Evolutionary conservation across 1,140 invertebrate species (phyloP), one percentile per base, ranked within the genome.

Genomic region (Helicoverpa armigera): DNA sequence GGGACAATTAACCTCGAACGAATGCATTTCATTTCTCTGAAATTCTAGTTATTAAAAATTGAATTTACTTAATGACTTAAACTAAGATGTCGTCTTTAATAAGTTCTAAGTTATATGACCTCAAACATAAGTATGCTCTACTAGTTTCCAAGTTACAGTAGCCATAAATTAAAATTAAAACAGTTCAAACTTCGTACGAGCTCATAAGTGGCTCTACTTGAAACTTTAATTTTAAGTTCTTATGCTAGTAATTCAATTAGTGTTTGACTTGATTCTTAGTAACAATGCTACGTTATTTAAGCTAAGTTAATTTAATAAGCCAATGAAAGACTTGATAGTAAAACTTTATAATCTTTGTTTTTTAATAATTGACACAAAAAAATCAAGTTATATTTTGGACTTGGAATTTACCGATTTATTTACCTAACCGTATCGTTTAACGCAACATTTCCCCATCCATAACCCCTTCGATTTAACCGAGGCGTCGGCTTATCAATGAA

Each of bases 391-490:
- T 29, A 73, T 29, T 31, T 56, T 35, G 29, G n/a, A 43, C 70
- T 11, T 16, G 9, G 1, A 74, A 74, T 14, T 11, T 18, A 9
- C 56, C 11, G 23, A 70, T 74, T 58, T 74, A 76, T 76, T 76
- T 53, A 63, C 74, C 51, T 56, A 35, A 58, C 51, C 69, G 23
- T 72, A 72, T 54, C 69, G 14, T 16, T 54, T 72, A 54, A 53
- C 69, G 69, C 14, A n/a, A 72, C 69, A 72, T 31, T 31, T 18
- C 31, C 69, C 69, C 69, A 72, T 72, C 43, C 12, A 63, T 29
- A 75, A n/a, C 74, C 74, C 60, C 16, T 76, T 76, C 73, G 53
- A 63, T 76, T 76, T 76, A 76, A 63, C 31, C 43, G 18, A 35
- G 23, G 53, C 16, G n/a, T 53, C 16, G 56, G 23, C 73, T 61